phyloP scores from a whole-genome alignment of 2,797 vertebrate genomes.

The Gallinago stenura region DNA sequence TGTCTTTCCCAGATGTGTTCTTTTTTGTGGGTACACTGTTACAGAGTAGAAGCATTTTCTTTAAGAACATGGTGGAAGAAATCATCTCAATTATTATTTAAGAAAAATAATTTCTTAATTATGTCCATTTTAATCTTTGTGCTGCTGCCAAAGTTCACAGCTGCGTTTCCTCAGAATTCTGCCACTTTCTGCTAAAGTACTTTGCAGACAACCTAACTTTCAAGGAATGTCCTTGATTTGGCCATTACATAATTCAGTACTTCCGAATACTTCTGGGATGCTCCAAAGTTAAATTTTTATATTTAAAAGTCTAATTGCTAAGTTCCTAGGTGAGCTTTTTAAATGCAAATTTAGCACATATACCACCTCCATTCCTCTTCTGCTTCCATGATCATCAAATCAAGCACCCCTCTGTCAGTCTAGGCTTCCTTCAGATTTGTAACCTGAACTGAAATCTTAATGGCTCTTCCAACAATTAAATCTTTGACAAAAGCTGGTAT shows the following conservation, averaged over 20 bases:
- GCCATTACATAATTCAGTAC: slow-evolving; percentile 69
- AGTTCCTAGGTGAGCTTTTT: slow-evolving; percentile 70
- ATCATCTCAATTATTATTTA: neutral
- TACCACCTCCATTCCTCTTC: slow-evolving; percentile 53
- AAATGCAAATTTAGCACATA: slow-evolving; percentile 70
- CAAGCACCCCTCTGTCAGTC: slow-evolving; percentile 56
- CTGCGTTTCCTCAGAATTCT: neutral
- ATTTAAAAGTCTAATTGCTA: slow-evolving; percentile 70
- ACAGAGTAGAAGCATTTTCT: neutral
- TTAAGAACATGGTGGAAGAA: neutral
- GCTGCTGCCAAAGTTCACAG: neutral
- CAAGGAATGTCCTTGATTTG: slow-evolving; percentile 56
- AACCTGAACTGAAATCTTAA: slow-evolving; percentile 63
- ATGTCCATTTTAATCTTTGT: neutral
- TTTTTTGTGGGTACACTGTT: neutral
- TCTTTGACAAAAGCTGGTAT: slow-evolving; percentile 58
- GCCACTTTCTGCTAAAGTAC: neutral
- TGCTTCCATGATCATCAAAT: slow-evolving; percentile 62
- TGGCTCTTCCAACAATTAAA: slow-evolving; percentile 59
- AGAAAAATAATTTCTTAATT: neutral
- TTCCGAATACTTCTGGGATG: slow-evolving; percentile 60
- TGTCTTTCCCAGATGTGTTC: neutral
- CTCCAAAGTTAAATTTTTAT: slow-evolving; percentile 64
- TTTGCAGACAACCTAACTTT: slow-evolving; percentile 39
- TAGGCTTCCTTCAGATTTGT: slow-evolving; percentile 62